These are phyloP conservation scores for Cylindroiulus punctatus DNA, from an alignment of 2,888 invertebrate species.

Conservation along the genomic window DNA sequence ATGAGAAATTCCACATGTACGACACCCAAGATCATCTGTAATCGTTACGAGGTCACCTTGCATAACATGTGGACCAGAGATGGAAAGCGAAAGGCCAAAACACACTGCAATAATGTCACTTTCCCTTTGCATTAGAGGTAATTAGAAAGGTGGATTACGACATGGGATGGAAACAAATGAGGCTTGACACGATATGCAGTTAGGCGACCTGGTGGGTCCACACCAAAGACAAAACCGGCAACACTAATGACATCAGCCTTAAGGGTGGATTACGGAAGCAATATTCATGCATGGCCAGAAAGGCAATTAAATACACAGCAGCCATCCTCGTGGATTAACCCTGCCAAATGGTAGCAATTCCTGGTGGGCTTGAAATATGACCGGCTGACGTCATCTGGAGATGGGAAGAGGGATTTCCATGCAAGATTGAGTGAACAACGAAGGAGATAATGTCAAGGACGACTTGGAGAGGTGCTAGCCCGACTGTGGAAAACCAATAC, in stretches of 20 bases:
- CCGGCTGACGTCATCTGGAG: background rate
- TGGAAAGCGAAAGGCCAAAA: background rate
- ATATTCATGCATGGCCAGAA: background rate
- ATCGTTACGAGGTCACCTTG: background rate
- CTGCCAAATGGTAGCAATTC: background rate
- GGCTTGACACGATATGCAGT: background rate
- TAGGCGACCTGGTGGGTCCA: background rate
- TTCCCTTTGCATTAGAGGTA: background rate
- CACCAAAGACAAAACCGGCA: background rate
- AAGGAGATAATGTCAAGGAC: conserved; percentile 3
- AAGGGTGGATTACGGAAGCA: background rate
- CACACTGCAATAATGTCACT: background rate
- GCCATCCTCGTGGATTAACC: background rate
- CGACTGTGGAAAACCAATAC: background rate
- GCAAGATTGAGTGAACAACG: background rate
- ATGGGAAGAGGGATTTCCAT: background rate
- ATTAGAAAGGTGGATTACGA: conserved; percentile 9
- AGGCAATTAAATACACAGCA: background rate
- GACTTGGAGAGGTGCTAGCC: background rate
- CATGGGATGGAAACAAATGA: background rate
- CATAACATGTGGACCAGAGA: background rate
- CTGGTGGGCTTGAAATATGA: background rate
- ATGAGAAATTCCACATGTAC: background rate
- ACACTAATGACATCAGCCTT: background rate
- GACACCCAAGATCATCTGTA: background rate